These are phyloP conservation scores for Trichoplusia ni DNA, from an alignment of 1,140 invertebrate species.

Conservation along the genomic window DNA sequence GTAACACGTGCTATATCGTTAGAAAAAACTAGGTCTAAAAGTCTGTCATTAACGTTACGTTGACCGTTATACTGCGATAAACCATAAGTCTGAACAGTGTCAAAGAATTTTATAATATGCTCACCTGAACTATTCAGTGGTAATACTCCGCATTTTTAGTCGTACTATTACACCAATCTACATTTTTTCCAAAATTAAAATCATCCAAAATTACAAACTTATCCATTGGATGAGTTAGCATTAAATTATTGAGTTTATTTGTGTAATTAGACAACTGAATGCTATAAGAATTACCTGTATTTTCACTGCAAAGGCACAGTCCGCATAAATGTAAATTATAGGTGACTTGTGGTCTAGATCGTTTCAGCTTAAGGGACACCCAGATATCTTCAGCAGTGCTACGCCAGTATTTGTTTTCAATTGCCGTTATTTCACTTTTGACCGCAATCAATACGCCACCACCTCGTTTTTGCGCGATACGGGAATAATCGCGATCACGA, in stretches of 20 bases:
- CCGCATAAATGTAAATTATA: conserved; percentile 33
- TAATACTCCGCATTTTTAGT: background rate
- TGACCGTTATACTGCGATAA: conserved; percentile 8
- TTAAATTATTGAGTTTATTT: background rate
- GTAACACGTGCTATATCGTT: conserved; percentile 4
- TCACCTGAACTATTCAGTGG: background rate
- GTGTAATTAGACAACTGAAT: conserved; percentile 28
- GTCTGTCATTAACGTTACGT: background rate
- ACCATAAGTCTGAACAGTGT: conserved; percentile 22
- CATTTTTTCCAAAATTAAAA: background rate
- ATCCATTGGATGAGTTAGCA: background rate
- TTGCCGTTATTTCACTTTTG: conserved; percentile 2
- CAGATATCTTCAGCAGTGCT: conserved; percentile 37
- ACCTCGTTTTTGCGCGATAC: conserved; percentile 18
- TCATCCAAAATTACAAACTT: background rate
- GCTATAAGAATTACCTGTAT: conserved; percentile 21
- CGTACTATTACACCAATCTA: background rate
- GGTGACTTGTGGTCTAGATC: background rate
- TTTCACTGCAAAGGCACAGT: conserved; percentile 32
- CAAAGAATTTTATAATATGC: background rate
- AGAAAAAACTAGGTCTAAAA: conserved; percentile 16
- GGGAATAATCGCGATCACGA: conserved; percentile 26
- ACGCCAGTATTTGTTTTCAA: conserved; percentile 19
- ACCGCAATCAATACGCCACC: conserved; percentile 34
- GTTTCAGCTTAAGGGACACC: conserved; percentile 25